A percentile compares a stretch with the other conserved stretches of the same genome.
Conservation (phyloP, 1,140 invertebrate genomes). For the Zophobas morio region DNA sequence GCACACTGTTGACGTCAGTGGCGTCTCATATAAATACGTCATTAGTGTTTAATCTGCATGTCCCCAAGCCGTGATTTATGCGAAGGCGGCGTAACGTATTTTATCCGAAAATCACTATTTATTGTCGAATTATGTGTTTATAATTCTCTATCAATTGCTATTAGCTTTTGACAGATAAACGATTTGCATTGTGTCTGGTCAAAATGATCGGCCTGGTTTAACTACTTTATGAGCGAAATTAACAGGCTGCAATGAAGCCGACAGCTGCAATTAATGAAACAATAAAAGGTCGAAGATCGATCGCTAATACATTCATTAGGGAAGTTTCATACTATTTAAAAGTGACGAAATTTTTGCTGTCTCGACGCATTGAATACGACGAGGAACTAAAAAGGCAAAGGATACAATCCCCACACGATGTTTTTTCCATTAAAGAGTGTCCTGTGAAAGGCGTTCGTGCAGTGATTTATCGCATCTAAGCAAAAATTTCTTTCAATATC, state of each 20-base stretch:
- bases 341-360: no score
- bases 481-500: slow-evolving; percentile 5
- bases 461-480: slow-evolving; percentile 14
- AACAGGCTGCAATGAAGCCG: slow-evolving; percentile 6
- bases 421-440: background rate
- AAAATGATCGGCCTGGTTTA: slow-evolving; percentile 48
- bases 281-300: no score
- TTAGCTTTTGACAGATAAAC: slow-evolving; percentile 52
- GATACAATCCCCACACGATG: background rate
- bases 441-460: background rate
- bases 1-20: no score
- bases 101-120: slow-evolving; percentile 51
- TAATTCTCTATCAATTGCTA: slow-evolving; percentile 53
- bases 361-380: background rate
- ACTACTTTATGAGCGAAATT: slow-evolving; percentile 47
- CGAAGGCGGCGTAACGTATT: slow-evolving; percentile 36
- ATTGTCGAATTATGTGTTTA: slow-evolving; percentile 54
- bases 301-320: no score
- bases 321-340: no score
- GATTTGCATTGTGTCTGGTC: slow-evolving; percentile 49
- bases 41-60: slow-evolving; percentile 43
- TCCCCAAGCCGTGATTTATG: slow-evolving; percentile 5
- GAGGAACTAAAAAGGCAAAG: background rate
- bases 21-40: background rate
- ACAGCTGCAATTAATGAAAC: background rate